These are phyloP conservation scores for Coregonus clupeaformis DNA, from an alignment of 2,113 vertebrate species.

Conservation along the genomic window DNA sequence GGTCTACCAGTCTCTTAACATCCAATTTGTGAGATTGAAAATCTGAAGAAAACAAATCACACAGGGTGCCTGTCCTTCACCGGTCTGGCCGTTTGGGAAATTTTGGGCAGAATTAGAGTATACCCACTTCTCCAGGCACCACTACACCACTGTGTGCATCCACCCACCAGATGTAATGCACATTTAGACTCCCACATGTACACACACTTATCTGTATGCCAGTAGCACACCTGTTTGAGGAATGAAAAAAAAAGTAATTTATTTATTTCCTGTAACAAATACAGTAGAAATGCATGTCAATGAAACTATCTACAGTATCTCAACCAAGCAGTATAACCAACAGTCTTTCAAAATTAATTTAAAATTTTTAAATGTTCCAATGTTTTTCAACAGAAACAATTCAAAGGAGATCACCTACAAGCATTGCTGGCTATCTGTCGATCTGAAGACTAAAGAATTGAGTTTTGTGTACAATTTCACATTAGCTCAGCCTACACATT, in stretches of 20 bases:
- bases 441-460: conserved; percentile 61
- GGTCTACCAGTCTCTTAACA: too few species aligned
- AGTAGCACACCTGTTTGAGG: too few species aligned
- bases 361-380: not conserved
- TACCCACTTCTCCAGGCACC: too few species aligned
- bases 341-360: not conserved
- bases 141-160: too few species aligned
- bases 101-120: too few species aligned
- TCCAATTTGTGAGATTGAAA: too few species aligned
- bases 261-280: not conserved
- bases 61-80: too few species aligned
- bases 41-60: too few species aligned
- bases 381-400: conserved; percentile 57
- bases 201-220: not conserved
- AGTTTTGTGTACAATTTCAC: not conserved
- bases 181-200: not conserved
- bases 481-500: not conserved
- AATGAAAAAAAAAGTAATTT: not conserved
- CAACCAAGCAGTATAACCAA: not conserved
- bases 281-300: too few species aligned
- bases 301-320: not conserved
- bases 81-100: too few species aligned
- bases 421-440: conserved; percentile 68
- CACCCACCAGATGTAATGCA: not conserved
- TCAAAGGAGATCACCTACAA: conserved; percentile 62